Conservation (phyloP, 2,797 vertebrate genomes). For the Prunella strophiata region DNA sequence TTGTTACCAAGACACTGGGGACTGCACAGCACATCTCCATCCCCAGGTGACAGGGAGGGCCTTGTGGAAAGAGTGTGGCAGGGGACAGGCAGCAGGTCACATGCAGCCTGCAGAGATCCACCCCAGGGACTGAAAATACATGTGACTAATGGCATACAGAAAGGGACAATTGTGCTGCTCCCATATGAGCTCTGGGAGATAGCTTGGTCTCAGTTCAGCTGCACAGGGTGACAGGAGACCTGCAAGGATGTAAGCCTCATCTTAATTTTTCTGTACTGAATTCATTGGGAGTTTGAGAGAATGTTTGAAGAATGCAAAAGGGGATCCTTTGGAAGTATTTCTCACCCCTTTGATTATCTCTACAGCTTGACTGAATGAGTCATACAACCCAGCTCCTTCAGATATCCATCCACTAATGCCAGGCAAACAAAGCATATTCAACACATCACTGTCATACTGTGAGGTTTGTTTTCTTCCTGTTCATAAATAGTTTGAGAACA, state of each 20-base stretch:
- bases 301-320: constrained; percentile 5
- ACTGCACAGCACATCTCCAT: background rate
- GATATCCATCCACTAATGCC: background rate
- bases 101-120: background rate
- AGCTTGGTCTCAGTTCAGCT: background rate
- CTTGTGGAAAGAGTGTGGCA: background rate
- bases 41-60: background rate
- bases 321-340: constrained; percentile 10
- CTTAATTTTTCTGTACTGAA: constrained; percentile 1
- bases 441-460: background rate
- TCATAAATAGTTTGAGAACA: constrained; percentile 16
- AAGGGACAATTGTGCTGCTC: background rate
- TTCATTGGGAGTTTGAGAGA: background rate
- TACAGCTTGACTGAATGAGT: constrained; percentile 20
- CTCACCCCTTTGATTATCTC: background rate
- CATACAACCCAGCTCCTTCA: background rate
- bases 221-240: background rate
- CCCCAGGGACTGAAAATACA: background rate
- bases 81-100: background rate
- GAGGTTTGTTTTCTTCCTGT: background rate
- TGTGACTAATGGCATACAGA: background rate
- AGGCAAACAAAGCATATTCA: background rate
- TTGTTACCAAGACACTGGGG: background rate
- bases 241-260: background rate
- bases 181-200: background rate